These are phyloP conservation scores for Pyrgus malvae DNA, from an alignment of 2,888 invertebrate genomes.

Conservation along the genomic window DNA sequence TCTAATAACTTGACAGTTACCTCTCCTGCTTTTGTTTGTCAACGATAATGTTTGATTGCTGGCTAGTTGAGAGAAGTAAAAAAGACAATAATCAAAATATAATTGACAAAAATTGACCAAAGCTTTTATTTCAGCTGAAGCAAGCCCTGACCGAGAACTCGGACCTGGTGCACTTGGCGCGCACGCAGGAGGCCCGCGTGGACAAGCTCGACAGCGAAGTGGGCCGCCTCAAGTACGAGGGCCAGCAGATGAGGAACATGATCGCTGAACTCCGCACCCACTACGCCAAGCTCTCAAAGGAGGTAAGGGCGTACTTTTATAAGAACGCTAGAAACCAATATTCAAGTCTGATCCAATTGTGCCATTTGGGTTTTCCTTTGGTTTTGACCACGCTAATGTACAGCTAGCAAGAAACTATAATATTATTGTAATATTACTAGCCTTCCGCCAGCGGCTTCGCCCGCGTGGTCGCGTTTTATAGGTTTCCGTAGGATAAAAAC, in stretches of 20 bases:
- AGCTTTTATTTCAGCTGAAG: conserved; percentile 54
- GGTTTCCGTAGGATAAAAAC: too few relatives aligned
- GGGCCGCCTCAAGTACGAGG: conserved; percentile 60
- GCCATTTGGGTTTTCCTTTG: too few relatives aligned
- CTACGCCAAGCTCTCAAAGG: conserved; percentile 70
- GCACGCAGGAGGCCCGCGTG: conserved; percentile 59
- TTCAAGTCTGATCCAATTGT: too few relatives aligned
- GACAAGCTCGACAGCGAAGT: conserved; percentile 62
- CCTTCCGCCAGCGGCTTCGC: too few relatives aligned
- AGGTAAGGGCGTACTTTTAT: conserved; percentile 58
- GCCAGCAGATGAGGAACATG: conserved; percentile 51
- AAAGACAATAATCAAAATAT: neutral
- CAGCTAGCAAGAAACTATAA: neutral
- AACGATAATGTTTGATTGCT: too few relatives aligned
- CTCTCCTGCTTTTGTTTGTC: too few relatives aligned
- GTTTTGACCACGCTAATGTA: too few relatives aligned
- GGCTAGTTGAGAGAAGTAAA: neutral
- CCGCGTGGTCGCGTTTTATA: too few relatives aligned
- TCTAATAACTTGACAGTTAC: too few relatives aligned
- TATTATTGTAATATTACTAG: neutral
- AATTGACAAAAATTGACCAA: neutral
- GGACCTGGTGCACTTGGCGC: conserved; percentile 54
- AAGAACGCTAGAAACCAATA: neutral
- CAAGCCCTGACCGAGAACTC: conserved; percentile 57
- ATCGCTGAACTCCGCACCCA: conserved; percentile 62